Percentiles rank a stretch among this genome's conserved stretches.
phyloP scores from a whole-genome alignment of 1,140 invertebrate genomes.

The Eumeta japonica region DNA sequence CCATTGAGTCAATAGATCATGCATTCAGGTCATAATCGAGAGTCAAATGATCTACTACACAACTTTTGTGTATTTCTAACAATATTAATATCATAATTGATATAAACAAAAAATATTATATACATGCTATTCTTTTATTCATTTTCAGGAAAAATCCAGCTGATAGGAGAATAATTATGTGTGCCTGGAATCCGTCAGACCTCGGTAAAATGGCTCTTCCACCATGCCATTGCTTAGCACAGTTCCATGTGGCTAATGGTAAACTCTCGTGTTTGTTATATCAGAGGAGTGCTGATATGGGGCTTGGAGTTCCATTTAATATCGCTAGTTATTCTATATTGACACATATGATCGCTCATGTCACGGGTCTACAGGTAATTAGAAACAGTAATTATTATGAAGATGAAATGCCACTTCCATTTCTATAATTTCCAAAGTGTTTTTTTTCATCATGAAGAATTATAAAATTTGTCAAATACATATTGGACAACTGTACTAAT shows the following conservation, averaged over 20 bases:
- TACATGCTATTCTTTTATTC: slow-evolving; percentile 4
- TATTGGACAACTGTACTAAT: too few species aligned
- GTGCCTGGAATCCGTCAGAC: slow-evolving; percentile 93
- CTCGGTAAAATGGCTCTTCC: slow-evolving; percentile 92
- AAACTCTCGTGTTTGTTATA: slow-evolving; percentile 89
- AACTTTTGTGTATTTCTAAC: too few species aligned
- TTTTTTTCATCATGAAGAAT: slow-evolving; percentile 1
- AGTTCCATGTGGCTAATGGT: slow-evolving; percentile 90
- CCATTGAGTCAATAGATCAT: too few species aligned
- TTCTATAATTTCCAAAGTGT: not conserved
- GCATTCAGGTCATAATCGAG: too few species aligned
- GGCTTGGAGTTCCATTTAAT: slow-evolving; percentile 97
- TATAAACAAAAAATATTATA: too few species aligned
- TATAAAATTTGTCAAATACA: too few species aligned
- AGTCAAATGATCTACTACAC: too few species aligned
- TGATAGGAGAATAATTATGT: slow-evolving; percentile 89
- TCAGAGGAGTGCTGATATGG: slow-evolving; percentile 97
- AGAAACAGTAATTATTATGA: not conserved
- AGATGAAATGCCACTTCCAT: too few species aligned
- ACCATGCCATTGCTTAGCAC: slow-evolving; percentile 92
- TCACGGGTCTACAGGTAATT: slow-evolving; percentile 78
- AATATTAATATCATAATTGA: too few species aligned
- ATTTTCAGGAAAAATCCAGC: slow-evolving; percentile 68
- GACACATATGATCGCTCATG: slow-evolving; percentile 94
- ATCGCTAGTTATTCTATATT: slow-evolving; percentile 96